Conservation (phyloP, 2,113 vertebrate genomes). For the Scomber colias region DNA sequence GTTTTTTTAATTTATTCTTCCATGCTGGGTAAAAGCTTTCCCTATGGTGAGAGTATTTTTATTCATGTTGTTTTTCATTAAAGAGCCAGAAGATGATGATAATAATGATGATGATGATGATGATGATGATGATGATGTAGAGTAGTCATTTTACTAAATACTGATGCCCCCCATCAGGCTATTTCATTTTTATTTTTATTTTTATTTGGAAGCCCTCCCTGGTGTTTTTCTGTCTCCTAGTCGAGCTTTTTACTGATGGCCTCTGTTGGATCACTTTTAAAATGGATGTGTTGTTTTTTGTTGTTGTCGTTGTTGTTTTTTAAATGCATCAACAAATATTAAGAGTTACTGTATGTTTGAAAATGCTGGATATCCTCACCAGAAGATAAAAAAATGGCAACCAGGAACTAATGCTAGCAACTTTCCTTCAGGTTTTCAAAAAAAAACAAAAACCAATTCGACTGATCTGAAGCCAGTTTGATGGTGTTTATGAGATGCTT, state of each 20-base stretch:
- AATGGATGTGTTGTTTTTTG: constrained; percentile 32
- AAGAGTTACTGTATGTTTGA: neutral
- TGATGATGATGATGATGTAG: constrained; percentile 34
- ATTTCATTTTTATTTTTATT: constrained; percentile 29
- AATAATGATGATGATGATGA: constrained; percentile 15
- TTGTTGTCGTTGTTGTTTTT: neutral
- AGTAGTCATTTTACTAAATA: constrained; percentile 26
- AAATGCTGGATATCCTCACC: neutral
- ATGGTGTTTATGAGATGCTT: too few species aligned
- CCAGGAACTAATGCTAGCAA: too few species aligned
- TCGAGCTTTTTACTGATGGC: neutral
- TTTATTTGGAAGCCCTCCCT: constrained; percentile 2
- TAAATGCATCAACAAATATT: neutral
- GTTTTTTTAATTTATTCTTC: constrained; percentile 79
- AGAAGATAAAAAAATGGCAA: neutral
- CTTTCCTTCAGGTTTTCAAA: too few species aligned
- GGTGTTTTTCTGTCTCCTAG: neutral
- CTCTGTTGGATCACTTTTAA: constrained; percentile 17
- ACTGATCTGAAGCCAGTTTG: too few species aligned
- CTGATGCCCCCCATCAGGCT: constrained; percentile 37
- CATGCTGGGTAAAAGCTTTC: constrained; percentile 81
- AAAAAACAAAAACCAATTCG: too few species aligned
- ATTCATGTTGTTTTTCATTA: constrained; percentile 65
- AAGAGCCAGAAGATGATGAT: constrained; percentile 62
- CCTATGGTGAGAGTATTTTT: constrained; percentile 83